Evolutionary conservation across 30 jellyfish, hydroid and myxozoan genomes (phyloP).

Genomic region (Cassiopea xamachana): DNA sequence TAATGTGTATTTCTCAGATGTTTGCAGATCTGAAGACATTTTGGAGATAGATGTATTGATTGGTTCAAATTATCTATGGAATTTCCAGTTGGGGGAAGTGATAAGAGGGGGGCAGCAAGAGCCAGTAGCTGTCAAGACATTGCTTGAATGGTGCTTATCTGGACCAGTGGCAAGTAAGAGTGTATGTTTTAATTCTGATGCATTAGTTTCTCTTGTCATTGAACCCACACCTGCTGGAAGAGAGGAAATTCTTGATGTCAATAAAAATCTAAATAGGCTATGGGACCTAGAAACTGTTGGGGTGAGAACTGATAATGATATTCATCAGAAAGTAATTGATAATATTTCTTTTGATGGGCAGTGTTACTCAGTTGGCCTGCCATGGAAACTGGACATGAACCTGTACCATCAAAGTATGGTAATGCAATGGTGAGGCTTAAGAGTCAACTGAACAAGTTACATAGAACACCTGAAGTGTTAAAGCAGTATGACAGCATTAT

Average conservation of each 20-base stretch:
- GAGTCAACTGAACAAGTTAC: neutral
- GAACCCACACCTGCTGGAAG: no score
- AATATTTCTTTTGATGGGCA: conserved; percentile 33
- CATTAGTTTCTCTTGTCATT: no score
- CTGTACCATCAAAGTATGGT: neutral
- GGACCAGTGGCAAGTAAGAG: no score
- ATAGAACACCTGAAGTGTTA: neutral
- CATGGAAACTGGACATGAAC: conserved; percentile 69
- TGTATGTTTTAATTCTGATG: no score
- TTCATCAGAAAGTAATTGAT: conserved; percentile 40
- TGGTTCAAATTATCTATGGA: conserved; percentile 41
- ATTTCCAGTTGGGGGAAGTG: conserved; percentile 20
- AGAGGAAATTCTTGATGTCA: no score
- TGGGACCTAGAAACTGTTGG: no score
- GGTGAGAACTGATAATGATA: conserved; percentile 59
- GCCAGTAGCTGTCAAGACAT: conserved; percentile 58
- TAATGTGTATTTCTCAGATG: conserved; percentile 44
- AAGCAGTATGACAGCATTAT: neutral
- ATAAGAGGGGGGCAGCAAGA: conserved; percentile 76
- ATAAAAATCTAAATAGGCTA: no score
- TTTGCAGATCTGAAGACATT: conserved; percentile 27
- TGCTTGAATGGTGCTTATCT: no score
- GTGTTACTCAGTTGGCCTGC: conserved; percentile 60
- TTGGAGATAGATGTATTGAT: conserved; percentile 33
- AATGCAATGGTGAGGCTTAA: neutral